Evolutionary conservation across 2,888 invertebrate genomes (phyloP), one percentile per base, ranked within the genome.

Genomic region (Cryptocephalus moraei): DNA sequence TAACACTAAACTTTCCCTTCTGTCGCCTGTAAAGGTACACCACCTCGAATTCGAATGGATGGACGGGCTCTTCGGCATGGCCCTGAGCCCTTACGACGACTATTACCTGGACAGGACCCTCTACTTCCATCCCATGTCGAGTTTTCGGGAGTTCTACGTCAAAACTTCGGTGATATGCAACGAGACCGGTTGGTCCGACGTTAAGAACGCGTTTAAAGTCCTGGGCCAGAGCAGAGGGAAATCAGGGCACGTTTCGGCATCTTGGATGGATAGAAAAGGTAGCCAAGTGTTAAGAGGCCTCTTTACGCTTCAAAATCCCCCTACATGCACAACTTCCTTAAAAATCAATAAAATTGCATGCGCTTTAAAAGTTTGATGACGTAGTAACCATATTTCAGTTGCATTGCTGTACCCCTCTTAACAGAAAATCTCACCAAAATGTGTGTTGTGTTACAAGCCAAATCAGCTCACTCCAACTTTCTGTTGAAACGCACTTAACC

Each of bases 111-210:
- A 88, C 43, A 74, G 84, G 43, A 73, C 80, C 3, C 63, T 90
- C 22, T 89, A 80, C 62, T 90, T 87, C 64, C 87, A 90, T 67
- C 80, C 90, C 0, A 80, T 91, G 81, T 85, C 90, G 1, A 86
- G 88, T 63, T 84, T 81, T 59, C 76, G 84, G 56, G 87, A 90
- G 64, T 90, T 87, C 65, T 80, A 78, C 48, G 84, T 88, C 0
- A 75, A 79, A 32, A 80, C 86, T 0, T 77, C 79, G 0, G 70
- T 84, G 0, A 68, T 90, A 4, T 73, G 78, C 12, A 76, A 86
- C 52, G 80, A 83, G 54, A 72, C 71, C 0, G 63, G 72, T 8
- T 75, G 75, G 72, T 53, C 61, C 1, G 57, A 61, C 8, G 62
- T 63, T 10, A 62, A 64, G 32, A 56, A 67, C 36, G 67, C 63